Percentiles rank a stretch among this genome's conserved stretches.
Evolutionary conservation across 2,888 invertebrate genomes (phyloP).

Genomic region (Drosophila rubida): DNA sequence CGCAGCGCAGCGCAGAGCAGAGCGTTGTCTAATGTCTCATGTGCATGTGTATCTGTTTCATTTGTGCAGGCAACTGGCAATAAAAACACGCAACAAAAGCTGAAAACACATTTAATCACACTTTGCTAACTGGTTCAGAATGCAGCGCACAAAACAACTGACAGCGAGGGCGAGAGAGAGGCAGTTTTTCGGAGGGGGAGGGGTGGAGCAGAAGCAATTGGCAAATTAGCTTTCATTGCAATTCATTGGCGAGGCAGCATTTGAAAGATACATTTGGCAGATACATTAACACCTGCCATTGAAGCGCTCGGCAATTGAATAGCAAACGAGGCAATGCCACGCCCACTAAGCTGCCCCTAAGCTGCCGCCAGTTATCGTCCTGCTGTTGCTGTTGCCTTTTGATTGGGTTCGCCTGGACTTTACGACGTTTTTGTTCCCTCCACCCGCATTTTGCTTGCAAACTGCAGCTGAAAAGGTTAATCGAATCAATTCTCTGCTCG

Average conservation of each 20-base stretch:
- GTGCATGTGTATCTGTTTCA: constrained; percentile 51
- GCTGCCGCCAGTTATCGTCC: constrained; percentile 23
- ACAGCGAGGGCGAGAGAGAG: background rate
- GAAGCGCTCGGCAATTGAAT: constrained; percentile 61
- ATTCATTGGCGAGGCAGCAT: constrained; percentile 59
- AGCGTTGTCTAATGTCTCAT: constrained; percentile 64
- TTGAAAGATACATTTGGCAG: constrained; percentile 69
- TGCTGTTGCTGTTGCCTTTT: constrained; percentile 43
- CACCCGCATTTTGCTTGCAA: background rate
- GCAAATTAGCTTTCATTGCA: constrained; percentile 79
- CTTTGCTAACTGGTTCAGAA: constrained; percentile 67
- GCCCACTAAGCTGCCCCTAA: constrained; percentile 37
- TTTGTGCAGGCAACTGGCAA: constrained; percentile 54
- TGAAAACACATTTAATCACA: constrained; percentile 76
- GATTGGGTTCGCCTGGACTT: constrained; percentile 61
- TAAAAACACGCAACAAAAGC: constrained; percentile 76
- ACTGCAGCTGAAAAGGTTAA: constrained; percentile 66
- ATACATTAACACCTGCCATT: constrained; percentile 76
- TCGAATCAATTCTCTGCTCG: constrained; percentile 65
- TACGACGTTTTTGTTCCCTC: constrained; percentile 45
- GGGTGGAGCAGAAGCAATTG: constrained; percentile 59
- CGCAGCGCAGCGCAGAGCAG: too few species aligned
- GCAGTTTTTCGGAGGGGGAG: background rate
- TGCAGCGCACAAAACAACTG: constrained; percentile 43
- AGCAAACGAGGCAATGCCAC: constrained; percentile 5